Base-by-base conservation (phyloP, 2,113 vertebrate genomes). In the Elachura formosa region DNA sequence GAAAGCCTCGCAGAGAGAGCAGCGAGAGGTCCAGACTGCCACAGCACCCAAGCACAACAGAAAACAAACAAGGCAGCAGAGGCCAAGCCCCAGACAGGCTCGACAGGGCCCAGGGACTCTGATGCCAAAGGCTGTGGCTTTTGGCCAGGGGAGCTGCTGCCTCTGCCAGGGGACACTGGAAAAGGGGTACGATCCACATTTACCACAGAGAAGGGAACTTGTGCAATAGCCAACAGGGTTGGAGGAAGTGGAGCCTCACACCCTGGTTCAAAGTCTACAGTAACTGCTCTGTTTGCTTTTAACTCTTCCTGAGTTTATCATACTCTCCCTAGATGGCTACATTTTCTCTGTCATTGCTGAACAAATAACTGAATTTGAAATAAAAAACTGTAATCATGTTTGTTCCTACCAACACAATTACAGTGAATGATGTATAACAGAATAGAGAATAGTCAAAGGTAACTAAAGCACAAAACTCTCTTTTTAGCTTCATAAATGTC, bases 371-470 rank as follows among this genome's bases (percentile, higher is more conserved):
- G 7, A 31, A 36, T 36, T 21, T 49, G 61, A 63, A 89, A 75
- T 11, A 36, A 0, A 3, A 72, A 52, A 49, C 22, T 66, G 24
- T 26, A 34, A 67, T 20, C 33, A 9, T 3, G 4, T 20, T 79
- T 67, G 58, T 14, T 72, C 22, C 79, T 29, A 67, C 10, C 34
- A 16, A 49, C 13, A 78, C 28, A 63, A 46, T 24, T 38, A 22
- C 16, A 62, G 38, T 0, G 2, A 45, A 33, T 45, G 4, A 48
- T 10, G 19, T 7, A 5, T 0, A 81, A 46, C 4, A 34, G 6
- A 83, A 86, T 29, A 13, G 33, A 58, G n/a, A 45, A 33, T 66
- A 66, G 12, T 10, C 43, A 45, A 66, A 83, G 34, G 10, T 14
- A 67, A 38, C 22, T n/a, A 6, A 66, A 79, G 52, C 2, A 5